Evolutionary conservation across 1,140 invertebrate genomes (phyloP).

Genomic region (Lordiphosa mommai): DNA sequence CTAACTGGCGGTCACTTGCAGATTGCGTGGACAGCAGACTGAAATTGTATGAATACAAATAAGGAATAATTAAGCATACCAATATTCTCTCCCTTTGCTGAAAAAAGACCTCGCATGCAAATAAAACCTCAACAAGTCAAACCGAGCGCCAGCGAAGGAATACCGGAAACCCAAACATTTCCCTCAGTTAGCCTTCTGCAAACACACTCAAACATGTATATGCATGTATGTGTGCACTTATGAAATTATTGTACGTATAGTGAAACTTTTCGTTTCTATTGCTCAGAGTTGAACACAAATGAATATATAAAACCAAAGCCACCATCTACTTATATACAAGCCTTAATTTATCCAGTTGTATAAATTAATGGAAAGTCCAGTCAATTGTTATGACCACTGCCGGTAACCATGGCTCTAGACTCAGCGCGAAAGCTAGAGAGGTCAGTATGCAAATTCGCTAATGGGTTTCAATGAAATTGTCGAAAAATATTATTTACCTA

Average conservation of each 20-base stretch:
- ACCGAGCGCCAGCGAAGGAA: conserved; percentile 18
- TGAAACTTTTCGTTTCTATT: conserved; percentile 19
- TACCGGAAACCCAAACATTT: conserved; percentile 56
- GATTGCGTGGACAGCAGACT: conserved; percentile 54
- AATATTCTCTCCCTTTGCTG: conserved; percentile 25
- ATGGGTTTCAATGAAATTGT: conserved; percentile 46
- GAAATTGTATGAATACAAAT: conserved; percentile 44
- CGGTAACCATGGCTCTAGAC: conserved; percentile 59
- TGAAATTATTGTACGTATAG: conserved; percentile 15
- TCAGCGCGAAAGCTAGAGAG: conserved; percentile 43
- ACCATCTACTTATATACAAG: conserved; percentile 17
- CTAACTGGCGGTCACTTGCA: conserved; percentile 33
- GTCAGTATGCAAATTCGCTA: conserved; percentile 60
- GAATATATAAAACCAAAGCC: conserved; percentile 2
- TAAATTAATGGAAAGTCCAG: conserved; percentile 72
- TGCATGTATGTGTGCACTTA: background rate
- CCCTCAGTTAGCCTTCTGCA: conserved; percentile 34
- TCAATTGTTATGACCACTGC: conserved; percentile 61
- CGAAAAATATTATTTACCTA: conserved; percentile 25
- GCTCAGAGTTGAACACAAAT: background rate
- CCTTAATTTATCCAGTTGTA: conserved; percentile 47
- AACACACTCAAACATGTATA: background rate
- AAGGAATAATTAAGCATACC: conserved; percentile 64
- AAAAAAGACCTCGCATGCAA: conserved; percentile 53
- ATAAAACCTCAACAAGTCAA: conserved; percentile 74